These are phyloP conservation scores for Laothoe populi DNA, from an alignment of 2,888 invertebrate genomes.

Conservation along the genomic window DNA sequence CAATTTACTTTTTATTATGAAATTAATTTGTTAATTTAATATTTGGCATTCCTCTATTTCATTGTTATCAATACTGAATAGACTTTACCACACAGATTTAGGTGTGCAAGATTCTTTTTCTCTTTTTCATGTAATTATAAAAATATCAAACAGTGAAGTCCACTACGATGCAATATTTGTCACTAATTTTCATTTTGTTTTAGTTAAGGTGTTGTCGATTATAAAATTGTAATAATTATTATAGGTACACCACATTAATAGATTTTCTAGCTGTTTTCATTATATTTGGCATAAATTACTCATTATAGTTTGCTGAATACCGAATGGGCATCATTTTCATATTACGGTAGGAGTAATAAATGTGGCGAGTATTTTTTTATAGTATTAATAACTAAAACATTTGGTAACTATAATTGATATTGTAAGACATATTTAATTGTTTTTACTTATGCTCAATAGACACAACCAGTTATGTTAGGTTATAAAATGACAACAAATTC, in stretches of 20 bases:
- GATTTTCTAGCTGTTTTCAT: constrained; percentile 1
- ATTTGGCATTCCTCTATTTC: neutral
- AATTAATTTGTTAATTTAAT: neutral
- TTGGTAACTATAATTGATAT: no score
- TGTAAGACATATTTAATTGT: no score
- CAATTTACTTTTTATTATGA: neutral
- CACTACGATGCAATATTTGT: constrained; percentile 27
- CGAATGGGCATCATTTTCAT: neutral
- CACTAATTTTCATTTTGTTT: constrained; percentile 38
- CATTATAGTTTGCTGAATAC: constrained; percentile 2
- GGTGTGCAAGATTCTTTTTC: neutral
- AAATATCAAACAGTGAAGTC: neutral
- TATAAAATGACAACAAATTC: no score
- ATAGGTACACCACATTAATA: constrained; percentile 29
- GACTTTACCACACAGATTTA: neutral
- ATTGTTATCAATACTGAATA: neutral
- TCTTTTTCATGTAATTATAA: neutral
- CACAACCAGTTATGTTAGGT: no score
- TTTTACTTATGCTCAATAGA: no score
- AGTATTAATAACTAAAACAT: no score
- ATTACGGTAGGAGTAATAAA: no score
- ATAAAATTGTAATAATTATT: constrained; percentile 33
- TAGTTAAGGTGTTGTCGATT: constrained; percentile 85
- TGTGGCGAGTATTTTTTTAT: no score
- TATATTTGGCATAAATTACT: constrained; percentile 23